Base-by-base conservation (phyloP, 2,888 invertebrate species). In the Drosophila lacicola region DNA sequence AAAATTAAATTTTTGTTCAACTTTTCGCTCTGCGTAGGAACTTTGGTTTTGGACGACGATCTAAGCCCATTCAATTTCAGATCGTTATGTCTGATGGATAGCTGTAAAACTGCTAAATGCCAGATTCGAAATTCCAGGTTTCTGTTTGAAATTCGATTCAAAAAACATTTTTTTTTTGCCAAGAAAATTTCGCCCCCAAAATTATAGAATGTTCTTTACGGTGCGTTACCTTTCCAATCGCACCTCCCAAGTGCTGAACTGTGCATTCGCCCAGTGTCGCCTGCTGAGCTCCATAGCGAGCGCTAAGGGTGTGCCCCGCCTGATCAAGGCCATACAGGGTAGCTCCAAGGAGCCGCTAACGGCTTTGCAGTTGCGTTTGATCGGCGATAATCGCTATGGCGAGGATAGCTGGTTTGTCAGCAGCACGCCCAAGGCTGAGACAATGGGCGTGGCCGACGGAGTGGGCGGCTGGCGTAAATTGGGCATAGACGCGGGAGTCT, bases 391-490 rank as follows among this genome's bases (percentile, higher is more conserved):
- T 10, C 73, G 81, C 0, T 88, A 51, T 19, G 84, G 84, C 5
- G 89, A 88, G 66, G 87, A 84, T 34, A 79, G 89, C 37, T 88
- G 72, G 76, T 84, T 84, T 29, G 33, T 72, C 3, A 64, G 70
- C 42, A 76, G 70, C 14, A 83, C 84, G 17, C 70, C 70, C 4
- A 62, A 21, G 25, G 71, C 89, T 1, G 83, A 88, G n/a, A 68
- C 72, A 5, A 21, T 84, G 41, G 99, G 98, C 90, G 98, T 99
- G 80, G 99, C 99, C 62, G 99, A 99, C 93, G 99, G 99, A 72
- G 99, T 99, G 63, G 99, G 99, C 64, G 98, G 98, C 50, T 99
- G 99, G 99, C 94, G 98, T 90, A 96, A 96, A 60, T 97, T 98
- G 92, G 99, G 98, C 58, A 96, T 99, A 79, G 98, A 99, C 93